These are phyloP conservation scores for Yponomeuta cagnagella DNA, from an alignment of 2,888 invertebrate species.

Conservation along the genomic window DNA sequence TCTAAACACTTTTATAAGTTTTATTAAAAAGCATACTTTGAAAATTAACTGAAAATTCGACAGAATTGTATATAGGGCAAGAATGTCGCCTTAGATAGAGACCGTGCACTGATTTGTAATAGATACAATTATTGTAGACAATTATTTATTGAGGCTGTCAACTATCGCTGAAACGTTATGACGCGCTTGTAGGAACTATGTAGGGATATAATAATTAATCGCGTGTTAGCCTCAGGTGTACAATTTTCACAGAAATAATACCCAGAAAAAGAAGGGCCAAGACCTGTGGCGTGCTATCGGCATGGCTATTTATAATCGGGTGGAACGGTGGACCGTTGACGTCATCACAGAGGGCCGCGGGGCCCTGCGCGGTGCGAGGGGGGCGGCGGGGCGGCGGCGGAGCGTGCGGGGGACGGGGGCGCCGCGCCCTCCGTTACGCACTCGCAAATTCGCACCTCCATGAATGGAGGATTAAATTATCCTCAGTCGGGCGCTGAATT, in stretches of 20 bases:
- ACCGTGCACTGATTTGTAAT: no score
- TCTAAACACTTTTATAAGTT: no score
- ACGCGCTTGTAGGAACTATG: no score
- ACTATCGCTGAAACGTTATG: no score
- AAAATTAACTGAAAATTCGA: no score
- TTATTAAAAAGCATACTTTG: no score
- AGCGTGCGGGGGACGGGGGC: conserved; percentile 31
- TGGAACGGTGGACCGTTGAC: conserved; percentile 64
- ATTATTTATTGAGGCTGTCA: no score
- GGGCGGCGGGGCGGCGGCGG: conserved; percentile 27
- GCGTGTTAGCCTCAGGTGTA: background rate
- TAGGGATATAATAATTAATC: background rate
- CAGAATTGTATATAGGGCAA: no score
- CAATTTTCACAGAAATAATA: background rate
- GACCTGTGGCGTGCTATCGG: conserved; percentile 69
- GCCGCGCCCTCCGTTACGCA: conserved; percentile 67
- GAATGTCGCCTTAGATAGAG: no score
- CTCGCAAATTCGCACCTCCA: conserved; percentile 71
- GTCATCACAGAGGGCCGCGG: conserved; percentile 50
- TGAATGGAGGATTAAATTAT: conserved; percentile 71
- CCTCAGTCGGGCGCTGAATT: conserved; percentile 48
- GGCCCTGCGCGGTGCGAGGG: conserved; percentile 21
- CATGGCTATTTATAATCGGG: conserved; percentile 68
- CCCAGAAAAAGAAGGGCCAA: conserved; percentile 38
- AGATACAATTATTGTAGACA: no score